Percentiles rank a stretch among this genome's conserved stretches.
phyloP scores from a whole-genome alignment of 2,113 vertebrate genomes.

The Gambusia holbrooki region DNA sequence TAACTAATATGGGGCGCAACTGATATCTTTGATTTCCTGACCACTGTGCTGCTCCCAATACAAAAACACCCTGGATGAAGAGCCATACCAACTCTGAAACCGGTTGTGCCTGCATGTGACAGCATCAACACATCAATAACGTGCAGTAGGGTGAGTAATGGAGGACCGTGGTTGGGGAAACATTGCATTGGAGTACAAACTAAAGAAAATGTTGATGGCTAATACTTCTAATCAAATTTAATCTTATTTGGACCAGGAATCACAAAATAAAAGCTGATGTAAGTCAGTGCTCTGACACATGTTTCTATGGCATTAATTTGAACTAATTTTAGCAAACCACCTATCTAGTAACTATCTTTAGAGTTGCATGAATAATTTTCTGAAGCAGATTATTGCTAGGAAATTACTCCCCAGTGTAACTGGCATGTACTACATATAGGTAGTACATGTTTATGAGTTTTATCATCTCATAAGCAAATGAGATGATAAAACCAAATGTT shows the following conservation, averaged over 20 bases:
- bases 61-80: neutral
- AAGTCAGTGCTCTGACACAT: neutral
- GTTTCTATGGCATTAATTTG: neutral
- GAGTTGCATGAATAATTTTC: neutral
- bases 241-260: neutral
- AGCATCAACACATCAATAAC: too few relatives aligned
- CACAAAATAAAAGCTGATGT: neutral
- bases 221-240: neutral
- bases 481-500: too few relatives aligned
- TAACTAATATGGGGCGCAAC: neutral
- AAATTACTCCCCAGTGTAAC: neutral
- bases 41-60: neutral
- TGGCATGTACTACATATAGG: neutral
- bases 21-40: too few relatives aligned
- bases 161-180: too few relatives aligned
- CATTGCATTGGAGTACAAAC: neutral
- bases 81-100: neutral
- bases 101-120: neutral
- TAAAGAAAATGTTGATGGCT: neutral
- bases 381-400: neutral
- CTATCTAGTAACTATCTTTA: too few relatives aligned
- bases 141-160: neutral
- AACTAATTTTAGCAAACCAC: neutral
- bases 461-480: neutral
- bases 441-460: neutral